These are phyloP conservation scores for Julus scanicus DNA, from an alignment of 2,888 invertebrate genomes.

Conservation along the genomic window DNA sequence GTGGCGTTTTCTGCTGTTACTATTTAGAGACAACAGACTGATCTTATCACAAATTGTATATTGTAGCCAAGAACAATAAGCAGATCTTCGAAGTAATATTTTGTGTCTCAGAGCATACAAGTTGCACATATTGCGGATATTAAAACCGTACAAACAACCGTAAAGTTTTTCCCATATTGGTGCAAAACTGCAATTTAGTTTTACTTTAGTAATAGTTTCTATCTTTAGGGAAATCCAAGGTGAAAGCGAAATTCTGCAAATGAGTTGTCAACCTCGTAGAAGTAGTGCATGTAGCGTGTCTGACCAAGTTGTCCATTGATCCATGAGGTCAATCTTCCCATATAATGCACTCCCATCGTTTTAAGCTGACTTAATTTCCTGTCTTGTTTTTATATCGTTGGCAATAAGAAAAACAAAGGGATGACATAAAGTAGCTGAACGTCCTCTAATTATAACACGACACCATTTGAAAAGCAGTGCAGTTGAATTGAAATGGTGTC, in stretches of 20 bases:
- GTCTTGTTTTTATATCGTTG: background rate
- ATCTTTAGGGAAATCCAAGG: background rate
- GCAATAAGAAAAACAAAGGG: background rate
- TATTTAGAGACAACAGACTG: no score
- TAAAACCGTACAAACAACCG: no score
- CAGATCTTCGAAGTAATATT: no score
- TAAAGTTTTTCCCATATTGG: no score
- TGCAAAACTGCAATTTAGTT: no score
- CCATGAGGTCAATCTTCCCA: slow-evolving; percentile 1
- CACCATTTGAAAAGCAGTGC: background rate
- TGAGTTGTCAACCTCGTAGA: background rate
- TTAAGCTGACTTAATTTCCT: background rate
- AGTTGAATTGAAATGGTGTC: background rate
- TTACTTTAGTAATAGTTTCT: background rate
- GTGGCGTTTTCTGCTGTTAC: no score
- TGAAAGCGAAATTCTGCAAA: background rate
- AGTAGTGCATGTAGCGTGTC: background rate
- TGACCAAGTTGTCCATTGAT: background rate
- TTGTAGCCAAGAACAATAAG: no score
- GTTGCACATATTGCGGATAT: no score
- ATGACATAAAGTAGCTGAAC: background rate
- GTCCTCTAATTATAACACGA: background rate
- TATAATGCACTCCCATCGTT: background rate
- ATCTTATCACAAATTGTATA: no score
- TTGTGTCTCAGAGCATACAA: no score